Percentiles rank a stretch among this genome's conserved stretches.
phyloP scores from a whole-genome alignment of 2,797 vertebrate species.

The Halcyon leucocephala region DNA sequence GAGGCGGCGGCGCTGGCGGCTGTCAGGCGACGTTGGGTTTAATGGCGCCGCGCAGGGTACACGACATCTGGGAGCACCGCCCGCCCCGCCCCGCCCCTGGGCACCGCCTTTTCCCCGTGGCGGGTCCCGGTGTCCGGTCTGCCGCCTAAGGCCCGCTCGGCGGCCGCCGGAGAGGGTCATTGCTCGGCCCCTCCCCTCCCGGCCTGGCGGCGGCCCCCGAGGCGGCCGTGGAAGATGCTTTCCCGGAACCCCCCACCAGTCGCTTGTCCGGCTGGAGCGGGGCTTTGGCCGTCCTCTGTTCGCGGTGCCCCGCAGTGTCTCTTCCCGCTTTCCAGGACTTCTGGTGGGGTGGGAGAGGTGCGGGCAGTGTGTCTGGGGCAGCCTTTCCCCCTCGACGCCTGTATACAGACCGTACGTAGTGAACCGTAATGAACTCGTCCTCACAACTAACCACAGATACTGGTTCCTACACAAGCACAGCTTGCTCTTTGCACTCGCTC shows the following conservation, averaged over 20 bases:
- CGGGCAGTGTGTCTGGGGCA: not conserved
- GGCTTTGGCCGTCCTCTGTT: not conserved
- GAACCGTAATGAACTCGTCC: too few species aligned
- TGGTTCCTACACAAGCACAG: not conserved
- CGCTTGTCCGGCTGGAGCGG: not conserved
- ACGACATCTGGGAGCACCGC: fast-evolving
- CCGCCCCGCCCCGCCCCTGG: too few species aligned
- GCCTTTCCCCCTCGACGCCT: not conserved
- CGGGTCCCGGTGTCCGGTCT: too few species aligned
- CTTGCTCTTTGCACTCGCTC: not conserved
- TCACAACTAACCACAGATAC: not conserved
- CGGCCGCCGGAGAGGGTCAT: not conserved
- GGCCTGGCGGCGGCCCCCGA: too few species aligned
- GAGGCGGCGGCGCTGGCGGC: not conserved
- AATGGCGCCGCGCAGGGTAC: not conserved
- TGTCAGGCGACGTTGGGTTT: not conserved
- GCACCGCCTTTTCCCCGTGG: not conserved
- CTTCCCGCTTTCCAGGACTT: not conserved
- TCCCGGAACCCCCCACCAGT: not conserved
- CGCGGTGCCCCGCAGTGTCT: fast-evolving
- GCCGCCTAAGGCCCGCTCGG: not conserved
- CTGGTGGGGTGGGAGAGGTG: not conserved
- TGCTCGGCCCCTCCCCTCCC: not conserved
- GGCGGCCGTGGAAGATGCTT: not conserved
- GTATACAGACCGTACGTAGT: not conserved